Base-by-base conservation (phyloP, 1,140 invertebrate species). In the Drosophila pachea region DNA sequence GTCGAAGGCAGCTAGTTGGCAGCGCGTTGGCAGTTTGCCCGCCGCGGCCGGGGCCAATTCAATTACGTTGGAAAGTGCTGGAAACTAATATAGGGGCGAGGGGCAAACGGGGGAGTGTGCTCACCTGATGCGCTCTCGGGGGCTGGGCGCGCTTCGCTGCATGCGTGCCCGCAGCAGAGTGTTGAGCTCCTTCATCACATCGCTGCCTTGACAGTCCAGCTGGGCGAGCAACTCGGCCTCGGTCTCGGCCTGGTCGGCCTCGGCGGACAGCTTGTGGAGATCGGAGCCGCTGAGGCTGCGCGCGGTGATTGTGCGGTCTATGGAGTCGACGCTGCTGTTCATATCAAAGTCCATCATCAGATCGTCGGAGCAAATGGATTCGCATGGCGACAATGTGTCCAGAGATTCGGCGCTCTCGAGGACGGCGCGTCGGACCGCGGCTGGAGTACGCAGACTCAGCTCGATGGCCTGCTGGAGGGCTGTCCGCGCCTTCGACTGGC, bases 311-410 rank as follows among this genome's bases (percentile, higher is more conserved):
- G 62, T 59, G 22, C 93, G 93, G 75, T 94, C 93, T 72, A 92
- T 92, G 43, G 92, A 92, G 86, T 94, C 93, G 55, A 94, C 92
- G 33, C 94, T 93, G 81, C 94, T 95, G 58, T 94, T 94, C 22
- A 92, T 90, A 66, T 95, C 94, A 75, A 94, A 95, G 90, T 96
- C 94, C 91, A 95, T 92, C 93, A 96, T 95, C 35, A 95, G 91
- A 89, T 95, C 95, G 81, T 95, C 95, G 1, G 94, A 95, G 29
- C 94, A 93, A 16, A 95, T 93, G 73, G 94, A 95, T 65, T 94
- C 93, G 75, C 93, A 94, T 33, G 94, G 93, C 42, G 94, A 95
- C 16, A 96, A 86, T 0, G 94, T 95, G 67, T 95, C 94, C 43
- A 95, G 87, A 3, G 94, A 94, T 32, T 92, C 92, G 7, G 93